Evolutionary conservation across 1,140 invertebrate genomes (phyloP).

Genomic region (Tetramorium alpestre): DNA sequence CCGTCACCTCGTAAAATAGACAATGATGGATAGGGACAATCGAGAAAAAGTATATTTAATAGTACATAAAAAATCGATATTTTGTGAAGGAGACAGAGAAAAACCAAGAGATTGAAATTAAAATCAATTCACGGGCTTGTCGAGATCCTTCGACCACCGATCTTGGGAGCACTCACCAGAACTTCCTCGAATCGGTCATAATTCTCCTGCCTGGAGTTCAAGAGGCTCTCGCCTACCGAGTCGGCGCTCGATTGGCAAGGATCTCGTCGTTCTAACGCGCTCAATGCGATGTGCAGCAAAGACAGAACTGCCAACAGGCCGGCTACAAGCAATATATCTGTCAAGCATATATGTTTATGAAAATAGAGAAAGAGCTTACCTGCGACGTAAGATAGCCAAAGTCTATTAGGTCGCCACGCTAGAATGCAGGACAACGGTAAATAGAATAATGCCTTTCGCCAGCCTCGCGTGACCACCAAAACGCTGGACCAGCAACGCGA

Average conservation of each 20-base stretch:
- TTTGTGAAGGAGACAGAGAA: not conserved
- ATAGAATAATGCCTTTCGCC: constrained; percentile 86
- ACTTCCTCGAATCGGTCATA: constrained; percentile 82
- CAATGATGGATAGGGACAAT: not conserved
- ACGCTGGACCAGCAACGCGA: constrained; percentile 84
- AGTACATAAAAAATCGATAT: not conserved
- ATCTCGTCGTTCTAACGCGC: constrained; percentile 68
- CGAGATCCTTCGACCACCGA: not conserved
- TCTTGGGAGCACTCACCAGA: constrained; percentile 70
- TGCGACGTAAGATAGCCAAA: constrained; percentile 84
- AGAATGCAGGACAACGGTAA: constrained; percentile 83
- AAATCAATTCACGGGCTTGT: not conserved
- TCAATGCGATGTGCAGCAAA: constrained; percentile 77
- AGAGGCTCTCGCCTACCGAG: constrained; percentile 78
- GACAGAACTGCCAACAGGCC: constrained; percentile 80
- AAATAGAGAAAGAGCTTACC: constrained; percentile 71
- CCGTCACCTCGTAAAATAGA: constrained; percentile 74
- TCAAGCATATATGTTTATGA: not conserved
- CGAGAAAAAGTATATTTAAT: not conserved
- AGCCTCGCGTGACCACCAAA: constrained; percentile 83
- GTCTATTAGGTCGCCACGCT: constrained; percentile 85
- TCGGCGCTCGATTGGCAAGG: constrained; percentile 67
- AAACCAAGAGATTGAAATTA: not conserved
- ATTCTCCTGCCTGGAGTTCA: constrained; percentile 76
- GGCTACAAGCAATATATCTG: constrained; percentile 71